Evolutionary conservation across 2,113 vertebrate genomes (phyloP).

Genomic region (Phyllopteryx taeniolatus): DNA sequence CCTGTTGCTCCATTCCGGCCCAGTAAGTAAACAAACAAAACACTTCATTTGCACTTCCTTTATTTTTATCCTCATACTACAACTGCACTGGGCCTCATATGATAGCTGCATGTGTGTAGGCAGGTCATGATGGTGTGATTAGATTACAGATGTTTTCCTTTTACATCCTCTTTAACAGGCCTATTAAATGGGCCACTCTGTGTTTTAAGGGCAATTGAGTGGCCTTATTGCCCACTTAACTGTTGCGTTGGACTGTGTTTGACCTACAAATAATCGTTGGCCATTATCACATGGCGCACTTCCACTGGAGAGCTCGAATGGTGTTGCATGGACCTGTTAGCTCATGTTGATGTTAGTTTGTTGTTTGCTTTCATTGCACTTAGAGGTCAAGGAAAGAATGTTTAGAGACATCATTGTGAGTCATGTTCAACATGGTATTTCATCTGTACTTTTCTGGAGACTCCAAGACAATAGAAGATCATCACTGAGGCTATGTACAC

Average conservation of each 20-base stretch:
- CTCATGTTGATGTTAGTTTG: constrained; percentile 18
- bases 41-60: not conserved
- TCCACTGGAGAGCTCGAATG: constrained; percentile 10
- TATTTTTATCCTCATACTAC: not conserved
- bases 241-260: constrained; percentile 32
- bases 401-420: not conserved
- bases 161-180: constrained; percentile 13
- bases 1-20: not conserved
- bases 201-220: constrained; percentile 56
- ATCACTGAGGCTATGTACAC: too few species aligned
- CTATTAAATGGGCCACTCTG: constrained; percentile 30
- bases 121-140: constrained; percentile 28
- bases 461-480: too few species aligned
- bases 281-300: constrained; percentile 8
- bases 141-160: constrained; percentile 31
- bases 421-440: not conserved
- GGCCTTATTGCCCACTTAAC: constrained; percentile 57
- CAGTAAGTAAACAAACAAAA: not conserved
- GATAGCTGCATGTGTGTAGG: not conserved
- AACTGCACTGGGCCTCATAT: not conserved
- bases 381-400: constrained; percentile 3
- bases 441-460: not conserved
- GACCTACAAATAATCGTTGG: constrained; percentile 54
- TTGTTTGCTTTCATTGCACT: constrained; percentile 11
- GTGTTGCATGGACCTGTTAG: constrained; percentile 11